Evolutionary conservation across 2,113 vertebrate species (phyloP).

Genomic region (Bambusicola thoracicus): DNA sequence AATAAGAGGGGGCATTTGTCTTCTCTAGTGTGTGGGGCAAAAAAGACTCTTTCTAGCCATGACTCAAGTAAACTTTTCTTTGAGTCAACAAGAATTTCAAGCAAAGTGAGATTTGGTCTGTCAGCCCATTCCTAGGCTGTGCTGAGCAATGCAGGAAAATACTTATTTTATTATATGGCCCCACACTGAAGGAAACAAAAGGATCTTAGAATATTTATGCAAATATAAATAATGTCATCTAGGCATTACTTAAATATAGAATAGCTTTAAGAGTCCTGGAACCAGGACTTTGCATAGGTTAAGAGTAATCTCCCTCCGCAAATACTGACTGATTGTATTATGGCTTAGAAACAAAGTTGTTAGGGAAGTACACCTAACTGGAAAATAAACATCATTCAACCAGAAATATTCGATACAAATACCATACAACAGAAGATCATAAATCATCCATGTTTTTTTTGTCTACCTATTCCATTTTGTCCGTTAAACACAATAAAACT

Average conservation of each 20-base stretch:
- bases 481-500: background rate
- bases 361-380: background rate
- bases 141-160: background rate
- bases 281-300: background rate
- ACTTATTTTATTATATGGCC: background rate
- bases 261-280: background rate
- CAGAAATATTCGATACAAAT: background rate
- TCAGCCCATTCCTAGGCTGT: background rate
- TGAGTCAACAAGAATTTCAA: background rate
- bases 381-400: background rate
- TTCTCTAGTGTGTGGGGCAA: background rate
- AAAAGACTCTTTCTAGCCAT: background rate
- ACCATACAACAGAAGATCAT: background rate
- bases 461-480: background rate
- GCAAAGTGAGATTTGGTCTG: background rate
- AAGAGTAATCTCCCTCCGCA: background rate
- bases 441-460: background rate
- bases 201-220: background rate
- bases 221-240: background rate
- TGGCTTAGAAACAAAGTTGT: background rate
- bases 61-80: slow-evolving; percentile 28
- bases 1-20: slow-evolving; percentile 13
- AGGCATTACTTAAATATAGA: background rate
- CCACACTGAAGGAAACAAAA: background rate
- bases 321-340: background rate